These are phyloP conservation scores for Cladopsammia gracilis DNA, from an alignment of 64 coral and sea anemone species.

Conservation along the genomic window DNA sequence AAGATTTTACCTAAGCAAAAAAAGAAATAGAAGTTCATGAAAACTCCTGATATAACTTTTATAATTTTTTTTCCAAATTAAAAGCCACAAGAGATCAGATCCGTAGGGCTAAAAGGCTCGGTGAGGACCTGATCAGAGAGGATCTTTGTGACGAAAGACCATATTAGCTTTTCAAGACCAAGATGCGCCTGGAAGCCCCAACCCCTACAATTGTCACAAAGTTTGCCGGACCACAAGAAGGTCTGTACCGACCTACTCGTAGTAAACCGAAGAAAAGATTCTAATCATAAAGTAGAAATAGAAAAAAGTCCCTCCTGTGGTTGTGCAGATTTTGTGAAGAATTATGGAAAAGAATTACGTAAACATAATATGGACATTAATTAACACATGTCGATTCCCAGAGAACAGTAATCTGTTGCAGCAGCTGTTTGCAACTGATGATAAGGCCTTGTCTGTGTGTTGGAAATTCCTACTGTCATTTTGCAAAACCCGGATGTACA, in stretches of 20 bases:
- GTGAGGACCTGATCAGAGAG: not conserved
- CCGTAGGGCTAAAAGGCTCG: not conserved
- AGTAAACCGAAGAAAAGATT: too few relatives aligned
- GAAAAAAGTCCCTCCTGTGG: not conserved
- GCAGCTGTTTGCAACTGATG: slow-evolving; percentile 51
- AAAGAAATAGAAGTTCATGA: too few relatives aligned
- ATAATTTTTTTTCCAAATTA: too few relatives aligned
- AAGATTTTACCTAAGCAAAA: too few relatives aligned
- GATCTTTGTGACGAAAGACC: slow-evolving; percentile 4
- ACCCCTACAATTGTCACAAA: slow-evolving; percentile 45
- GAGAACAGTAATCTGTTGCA: slow-evolving; percentile 69
- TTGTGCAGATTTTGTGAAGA: slow-evolving; percentile 47
- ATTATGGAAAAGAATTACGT: slow-evolving; percentile 58
- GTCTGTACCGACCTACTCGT: slow-evolving; percentile 27
- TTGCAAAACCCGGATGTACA: not conserved
- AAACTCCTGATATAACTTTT: too few relatives aligned
- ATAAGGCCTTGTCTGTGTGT: slow-evolving; percentile 33
- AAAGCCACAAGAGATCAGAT: slow-evolving; percentile 18
- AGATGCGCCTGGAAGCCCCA: slow-evolving; percentile 9
- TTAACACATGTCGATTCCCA: slow-evolving; percentile 56
- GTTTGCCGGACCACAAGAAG: slow-evolving; percentile 29
- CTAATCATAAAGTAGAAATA: too few relatives aligned
- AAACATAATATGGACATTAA: slow-evolving; percentile 67
- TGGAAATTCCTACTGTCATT: slow-evolving; percentile 22
- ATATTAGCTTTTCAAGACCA: not conserved